A percentile compares a stretch with the other conserved stretches of the same genome.
phyloP scores from a whole-genome alignment of 2,113 vertebrate species.

The Boulengeromyrus knoepffleri region DNA sequence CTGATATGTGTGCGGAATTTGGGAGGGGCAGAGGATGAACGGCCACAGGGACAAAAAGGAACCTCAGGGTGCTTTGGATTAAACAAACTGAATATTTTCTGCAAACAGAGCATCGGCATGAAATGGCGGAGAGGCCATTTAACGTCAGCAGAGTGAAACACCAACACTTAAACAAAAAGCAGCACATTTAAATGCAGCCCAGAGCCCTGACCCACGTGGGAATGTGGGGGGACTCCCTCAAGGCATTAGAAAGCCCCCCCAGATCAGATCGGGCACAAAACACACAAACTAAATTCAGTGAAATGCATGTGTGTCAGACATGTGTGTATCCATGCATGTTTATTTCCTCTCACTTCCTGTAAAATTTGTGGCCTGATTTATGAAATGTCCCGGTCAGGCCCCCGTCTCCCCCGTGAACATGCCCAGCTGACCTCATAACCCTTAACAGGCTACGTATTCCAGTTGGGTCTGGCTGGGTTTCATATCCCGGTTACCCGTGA shows the following conservation, averaged over 20 bases:
- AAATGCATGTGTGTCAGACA: neutral
- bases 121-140: neutral
- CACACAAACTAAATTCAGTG: neutral
- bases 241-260: neutral
- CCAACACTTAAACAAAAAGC: neutral
- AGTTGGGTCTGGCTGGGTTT: neutral
- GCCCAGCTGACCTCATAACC: neutral
- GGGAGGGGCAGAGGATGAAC: neutral
- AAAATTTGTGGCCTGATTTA: neutral
- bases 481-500: neutral
- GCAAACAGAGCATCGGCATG: neutral
- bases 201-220: neutral
- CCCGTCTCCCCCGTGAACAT: neutral
- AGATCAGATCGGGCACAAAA: neutral
- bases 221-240: neutral
- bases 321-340: neutral
- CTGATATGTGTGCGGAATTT: neutral
- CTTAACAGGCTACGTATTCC: neutral
- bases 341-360: neutral
- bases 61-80: neutral
- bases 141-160: neutral
- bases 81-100: neutral
- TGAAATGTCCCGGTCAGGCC: neutral
- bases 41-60: neutral
- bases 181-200: neutral